A percentile compares a stretch with the other conserved stretches of the same genome.
phyloP scores from a whole-genome alignment of 2,888 invertebrate species.

The Dynastes hyllus region DNA sequence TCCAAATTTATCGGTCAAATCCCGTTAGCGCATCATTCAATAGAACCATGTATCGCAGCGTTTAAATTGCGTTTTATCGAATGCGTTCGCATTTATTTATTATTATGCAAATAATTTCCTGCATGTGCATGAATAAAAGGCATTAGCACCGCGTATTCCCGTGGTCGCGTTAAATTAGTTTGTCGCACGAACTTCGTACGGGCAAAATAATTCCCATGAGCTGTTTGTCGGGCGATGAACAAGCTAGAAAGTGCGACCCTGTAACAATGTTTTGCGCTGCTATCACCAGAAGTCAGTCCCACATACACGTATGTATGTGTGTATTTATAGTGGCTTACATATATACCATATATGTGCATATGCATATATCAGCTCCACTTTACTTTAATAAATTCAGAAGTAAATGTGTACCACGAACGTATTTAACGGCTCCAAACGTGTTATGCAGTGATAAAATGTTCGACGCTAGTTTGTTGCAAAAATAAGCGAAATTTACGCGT shows the following conservation, averaged over 20 bases:
- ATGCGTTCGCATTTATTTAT: conserved; percentile 23
- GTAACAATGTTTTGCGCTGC: conserved; percentile 3
- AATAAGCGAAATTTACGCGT: background rate
- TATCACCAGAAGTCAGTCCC: conserved; percentile 33
- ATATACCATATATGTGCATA: background rate
- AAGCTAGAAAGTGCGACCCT: background rate
- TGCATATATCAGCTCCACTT: background rate
- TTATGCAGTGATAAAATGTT: background rate
- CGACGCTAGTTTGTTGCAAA: conserved; percentile 1
- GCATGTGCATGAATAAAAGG: conserved; percentile 29
- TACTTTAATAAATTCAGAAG: conserved; percentile 7
- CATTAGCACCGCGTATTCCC: conserved; percentile 20
- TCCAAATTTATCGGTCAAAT: background rate
- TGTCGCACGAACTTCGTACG: conserved; percentile 26
- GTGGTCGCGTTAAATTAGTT: conserved; percentile 26
- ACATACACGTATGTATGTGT: background rate
- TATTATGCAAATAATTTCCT: conserved; percentile 26
- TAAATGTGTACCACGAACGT: background rate
- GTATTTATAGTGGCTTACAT: background rate
- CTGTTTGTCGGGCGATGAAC: conserved; percentile 6
- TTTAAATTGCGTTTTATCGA: conserved; percentile 36
- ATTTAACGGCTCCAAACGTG: conserved; percentile 10
- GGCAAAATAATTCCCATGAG: conserved; percentile 28
- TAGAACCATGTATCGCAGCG: background rate
- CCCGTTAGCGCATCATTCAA: background rate